These are phyloP conservation scores for Anoura caudifer DNA, from an alignment of 2,113 vertebrate genomes.

Conservation along the genomic window DNA sequence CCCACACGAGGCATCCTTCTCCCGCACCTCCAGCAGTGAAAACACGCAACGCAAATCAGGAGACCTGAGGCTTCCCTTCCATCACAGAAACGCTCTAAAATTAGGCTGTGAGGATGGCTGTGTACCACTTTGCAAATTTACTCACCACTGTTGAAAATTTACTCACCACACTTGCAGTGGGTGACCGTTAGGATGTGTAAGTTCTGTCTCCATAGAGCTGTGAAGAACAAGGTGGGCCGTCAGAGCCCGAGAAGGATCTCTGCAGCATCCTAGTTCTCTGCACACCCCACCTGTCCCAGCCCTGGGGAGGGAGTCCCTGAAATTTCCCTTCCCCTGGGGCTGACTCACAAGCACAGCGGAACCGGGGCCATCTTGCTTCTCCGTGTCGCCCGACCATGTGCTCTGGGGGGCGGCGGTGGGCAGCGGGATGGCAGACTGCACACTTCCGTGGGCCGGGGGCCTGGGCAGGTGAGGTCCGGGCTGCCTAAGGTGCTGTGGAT, in stretches of 20 bases:
- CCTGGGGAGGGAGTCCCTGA: not conserved
- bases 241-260: not conserved
- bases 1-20: rapidly evolving
- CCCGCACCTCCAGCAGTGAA: not conserved
- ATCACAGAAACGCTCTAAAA: not conserved
- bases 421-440: rapidly evolving
- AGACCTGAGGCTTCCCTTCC: not conserved
- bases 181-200: not conserved
- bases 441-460: rapidly evolving
- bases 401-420: rapidly evolving
- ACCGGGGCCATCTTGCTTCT: not conserved
- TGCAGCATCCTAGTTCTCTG: rapidly evolving
- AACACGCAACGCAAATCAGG: not conserved
- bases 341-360: not conserved
- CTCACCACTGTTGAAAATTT: not conserved
- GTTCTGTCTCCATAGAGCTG: not conserved
- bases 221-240: not conserved
- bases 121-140: not conserved
- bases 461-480: rapidly evolving
- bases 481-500: rapidly evolving
- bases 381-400: rapidly evolving
- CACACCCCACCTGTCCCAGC: not conserved
- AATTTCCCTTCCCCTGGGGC: rapidly evolving
- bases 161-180: not conserved
- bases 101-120: conserved; percentile 3